These are phyloP conservation scores for Paralichthys olivaceus DNA, from an alignment of 2,113 vertebrate genomes.

Conservation along the genomic window DNA sequence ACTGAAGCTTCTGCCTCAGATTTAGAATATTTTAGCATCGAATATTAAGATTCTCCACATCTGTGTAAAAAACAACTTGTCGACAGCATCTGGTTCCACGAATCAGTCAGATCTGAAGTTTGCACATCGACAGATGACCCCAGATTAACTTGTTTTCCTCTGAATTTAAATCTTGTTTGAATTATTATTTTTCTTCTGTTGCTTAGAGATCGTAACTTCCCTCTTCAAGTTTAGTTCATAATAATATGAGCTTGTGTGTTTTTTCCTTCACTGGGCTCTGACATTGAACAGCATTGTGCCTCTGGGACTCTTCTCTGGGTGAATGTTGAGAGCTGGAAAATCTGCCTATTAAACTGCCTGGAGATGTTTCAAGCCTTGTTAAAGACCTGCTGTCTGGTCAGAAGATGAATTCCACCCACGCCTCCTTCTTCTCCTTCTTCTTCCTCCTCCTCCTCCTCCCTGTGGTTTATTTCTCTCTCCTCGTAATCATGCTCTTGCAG, in stretches of 20 bases:
- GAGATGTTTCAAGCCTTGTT: conserved; percentile 48
- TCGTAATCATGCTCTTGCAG: conserved; percentile 22
- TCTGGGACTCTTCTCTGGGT: conserved; percentile 9
- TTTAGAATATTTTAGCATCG: too few relatives aligned
- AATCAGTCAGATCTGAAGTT: conserved; percentile 7
- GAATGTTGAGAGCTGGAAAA: conserved; percentile 55
- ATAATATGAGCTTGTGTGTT: not conserved
- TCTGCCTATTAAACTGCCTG: conserved; percentile 49
- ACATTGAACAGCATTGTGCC: conserved; percentile 31
- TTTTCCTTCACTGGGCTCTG: conserved; percentile 18
- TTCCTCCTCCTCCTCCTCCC: too few relatives aligned
- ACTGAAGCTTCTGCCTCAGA: too few relatives aligned
- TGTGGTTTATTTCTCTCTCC: conserved; percentile 7
- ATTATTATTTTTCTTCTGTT: conserved; percentile 6
- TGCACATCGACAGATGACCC: not conserved
- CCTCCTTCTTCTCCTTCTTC: not conserved
- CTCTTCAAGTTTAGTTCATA: conserved; percentile 14
- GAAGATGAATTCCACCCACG: conserved; percentile 49
- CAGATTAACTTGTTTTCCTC: conserved; percentile 12
- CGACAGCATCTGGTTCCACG: not conserved
- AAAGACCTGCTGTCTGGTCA: conserved; percentile 57
- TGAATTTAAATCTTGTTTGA: conserved; percentile 19
- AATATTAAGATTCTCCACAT: too few relatives aligned
- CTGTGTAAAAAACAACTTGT: not conserved
- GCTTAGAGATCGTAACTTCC: conserved; percentile 33